phyloP scores from a whole-genome alignment of 2,113 vertebrate species.

The Aramus guarauna region DNA sequence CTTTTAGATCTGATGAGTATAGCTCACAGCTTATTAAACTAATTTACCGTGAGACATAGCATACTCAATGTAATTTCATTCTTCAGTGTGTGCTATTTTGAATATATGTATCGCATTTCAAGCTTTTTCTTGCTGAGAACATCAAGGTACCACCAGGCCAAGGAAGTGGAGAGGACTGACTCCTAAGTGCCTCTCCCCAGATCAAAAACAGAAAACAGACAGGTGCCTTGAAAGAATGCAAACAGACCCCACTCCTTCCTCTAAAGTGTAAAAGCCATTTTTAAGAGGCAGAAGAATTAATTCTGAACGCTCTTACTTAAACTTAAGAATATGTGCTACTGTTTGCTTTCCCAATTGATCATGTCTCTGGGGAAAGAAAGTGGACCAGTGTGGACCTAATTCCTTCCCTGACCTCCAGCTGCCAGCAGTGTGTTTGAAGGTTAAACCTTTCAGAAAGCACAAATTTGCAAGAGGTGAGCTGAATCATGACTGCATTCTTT shows the following conservation, averaged over 20 bases:
- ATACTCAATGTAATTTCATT: not conserved
- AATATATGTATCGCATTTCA: not conserved
- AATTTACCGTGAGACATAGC: not conserved
- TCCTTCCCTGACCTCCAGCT: accelerated
- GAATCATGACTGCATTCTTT: not conserved
- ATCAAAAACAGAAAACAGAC: not conserved
- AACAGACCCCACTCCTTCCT: not conserved
- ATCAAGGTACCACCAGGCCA: not conserved
- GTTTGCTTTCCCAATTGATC: not conserved
- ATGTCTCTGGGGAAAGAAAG: not conserved
- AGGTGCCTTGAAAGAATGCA: not conserved
- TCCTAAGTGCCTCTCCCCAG: not conserved
- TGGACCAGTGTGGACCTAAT: accelerated
- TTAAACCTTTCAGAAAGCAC: not conserved
- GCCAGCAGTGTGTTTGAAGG: not conserved
- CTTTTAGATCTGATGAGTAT: not conserved
- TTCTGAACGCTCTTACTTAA: not conserved
- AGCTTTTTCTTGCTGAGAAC: not conserved
- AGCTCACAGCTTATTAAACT: not conserved
- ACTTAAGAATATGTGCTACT: not conserved
- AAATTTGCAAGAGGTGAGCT: not conserved
- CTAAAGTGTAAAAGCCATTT: not conserved
- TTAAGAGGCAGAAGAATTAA: not conserved
- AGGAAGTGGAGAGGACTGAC: not conserved
- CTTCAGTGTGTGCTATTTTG: not conserved